phyloP scores from a whole-genome alignment of 1,140 invertebrate species.

The Cydia strobilella region DNA sequence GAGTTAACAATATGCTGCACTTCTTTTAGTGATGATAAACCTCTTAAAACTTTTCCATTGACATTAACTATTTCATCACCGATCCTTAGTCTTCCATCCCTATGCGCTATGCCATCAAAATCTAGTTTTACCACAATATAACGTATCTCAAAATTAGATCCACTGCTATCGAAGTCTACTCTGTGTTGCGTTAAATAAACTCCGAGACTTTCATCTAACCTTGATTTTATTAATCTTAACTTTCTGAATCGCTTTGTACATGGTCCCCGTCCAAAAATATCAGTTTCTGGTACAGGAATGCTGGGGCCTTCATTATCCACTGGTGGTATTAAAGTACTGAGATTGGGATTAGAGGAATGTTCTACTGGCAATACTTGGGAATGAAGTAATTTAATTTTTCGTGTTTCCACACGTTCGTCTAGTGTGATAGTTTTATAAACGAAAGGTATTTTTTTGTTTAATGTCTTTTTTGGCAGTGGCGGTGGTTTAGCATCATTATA shows the following conservation, averaged over 20 bases:
- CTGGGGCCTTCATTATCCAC: conserved; percentile 39
- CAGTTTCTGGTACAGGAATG: conserved; percentile 52
- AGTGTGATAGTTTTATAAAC: conserved; percentile 77
- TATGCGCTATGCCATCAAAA: conserved; percentile 89
- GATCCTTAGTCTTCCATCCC: conserved; percentile 89
- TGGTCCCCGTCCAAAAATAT: conserved; percentile 71
- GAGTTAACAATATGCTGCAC: conserved; percentile 82
- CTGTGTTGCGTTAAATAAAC: conserved; percentile 86
- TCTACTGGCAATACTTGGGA: conserved; percentile 69
- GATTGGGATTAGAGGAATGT: conserved; percentile 60
- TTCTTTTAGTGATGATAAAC: conserved; percentile 84
- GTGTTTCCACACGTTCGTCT: conserved; percentile 77
- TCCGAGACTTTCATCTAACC: conserved; percentile 84
- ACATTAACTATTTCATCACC: conserved; percentile 94
- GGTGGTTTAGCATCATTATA: conserved; percentile 72
- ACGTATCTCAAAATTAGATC: conserved; percentile 83
- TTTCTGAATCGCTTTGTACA: conserved; percentile 81
- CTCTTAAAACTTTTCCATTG: conserved; percentile 89
- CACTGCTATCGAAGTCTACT: conserved; percentile 75
- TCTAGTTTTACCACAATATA: conserved; percentile 92
- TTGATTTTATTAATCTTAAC: conserved; percentile 81
- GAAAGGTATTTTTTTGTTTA: conserved; percentile 71
- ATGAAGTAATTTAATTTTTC: conserved; percentile 76
- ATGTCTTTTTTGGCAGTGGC: conserved; percentile 73
- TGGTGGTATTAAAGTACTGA: conserved; percentile 44